Percentiles rank a stretch among this genome's conserved stretches.
Evolutionary conservation across 2,888 invertebrate species (phyloP).

Genomic region (Ochropleura leucogaster): DNA sequence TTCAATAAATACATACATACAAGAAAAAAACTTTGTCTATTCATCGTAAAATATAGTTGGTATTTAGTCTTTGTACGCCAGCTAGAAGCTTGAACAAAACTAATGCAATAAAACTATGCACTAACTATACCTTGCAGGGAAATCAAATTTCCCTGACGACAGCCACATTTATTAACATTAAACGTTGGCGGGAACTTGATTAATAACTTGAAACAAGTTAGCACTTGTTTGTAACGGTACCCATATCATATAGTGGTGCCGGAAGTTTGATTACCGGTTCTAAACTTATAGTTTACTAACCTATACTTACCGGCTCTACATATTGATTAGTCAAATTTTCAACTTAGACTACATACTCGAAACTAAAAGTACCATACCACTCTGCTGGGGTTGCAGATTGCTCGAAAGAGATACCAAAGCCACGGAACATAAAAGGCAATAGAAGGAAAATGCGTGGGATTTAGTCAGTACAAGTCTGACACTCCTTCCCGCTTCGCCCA

Average conservation of each 20-base stretch:
- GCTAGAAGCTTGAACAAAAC: not conserved
- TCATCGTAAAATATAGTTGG: too few species aligned
- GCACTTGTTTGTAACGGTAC: constrained; percentile 45
- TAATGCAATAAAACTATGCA: constrained; percentile 16
- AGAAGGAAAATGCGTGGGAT: too few species aligned
- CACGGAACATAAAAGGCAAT: too few species aligned
- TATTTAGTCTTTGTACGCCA: too few species aligned
- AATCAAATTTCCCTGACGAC: constrained; percentile 46
- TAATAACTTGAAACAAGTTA: constrained; percentile 54
- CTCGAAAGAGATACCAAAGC: too few species aligned
- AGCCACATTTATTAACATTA: constrained; percentile 23
- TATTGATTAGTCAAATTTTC: not conserved
- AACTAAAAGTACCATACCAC: not conserved
- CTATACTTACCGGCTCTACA: not conserved
- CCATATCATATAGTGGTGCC: constrained; percentile 40
- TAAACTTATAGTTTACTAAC: not conserved
- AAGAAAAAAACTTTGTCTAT: too few species aligned
- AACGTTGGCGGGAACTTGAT: constrained; percentile 34
- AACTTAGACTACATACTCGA: not conserved
- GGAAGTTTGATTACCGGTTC: constrained; percentile 43
- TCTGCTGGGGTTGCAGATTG: too few species aligned
- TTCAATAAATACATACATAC: too few species aligned
- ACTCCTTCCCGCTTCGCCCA: too few species aligned
- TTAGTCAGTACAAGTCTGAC: too few species aligned
- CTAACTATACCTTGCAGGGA: constrained; percentile 7